Base-by-base conservation (phyloP, 2,797 vertebrate species). In the Centroberyx gerrardi region DNA sequence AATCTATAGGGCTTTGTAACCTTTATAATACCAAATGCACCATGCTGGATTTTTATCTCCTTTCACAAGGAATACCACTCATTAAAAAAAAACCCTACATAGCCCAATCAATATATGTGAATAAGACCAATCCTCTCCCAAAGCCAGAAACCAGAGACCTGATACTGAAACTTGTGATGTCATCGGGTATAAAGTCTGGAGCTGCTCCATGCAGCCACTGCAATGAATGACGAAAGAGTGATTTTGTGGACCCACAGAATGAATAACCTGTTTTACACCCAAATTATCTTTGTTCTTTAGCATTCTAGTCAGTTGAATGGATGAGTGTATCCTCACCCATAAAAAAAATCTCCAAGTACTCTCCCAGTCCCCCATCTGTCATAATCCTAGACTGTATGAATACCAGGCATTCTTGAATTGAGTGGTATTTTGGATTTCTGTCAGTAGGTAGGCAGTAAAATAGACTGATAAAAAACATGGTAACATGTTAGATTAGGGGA, bases 101-200 rank as follows among this genome's bases (percentile, higher is more conserved):
- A 22, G 22, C 22, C 22, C 22, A 22, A 22, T 22, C 22, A 22
- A 22, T 22, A 22, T 22, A 22, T 22, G 22, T 66, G 27, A 54
- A 58, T 40, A 17, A 48, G 48, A 66, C 44, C 48, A 48, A 40
- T 17, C 6, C n/a, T 55, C 54, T 38, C 5, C 38, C 60, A 28
- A 54, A 77, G 67, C 64, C 58, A 49, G 52, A 67, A 77, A 72
- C 29, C 73, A 78, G 73, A 73, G 76, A 72, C 68, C 79, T 77
- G 31, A 59, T 84, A 29, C 67, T 74, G 10, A 77, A 84, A 78
- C 71, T 36, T 77, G 60, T 27, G 52, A 10, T 18, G 27, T 68
- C 4, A 27, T 18, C 38, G 22, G 64, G 29, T 40, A 44, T 53
- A 61, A 68, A 76, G 63, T 76, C 55, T 78, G 44, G 63, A 64